These are phyloP conservation scores for Podarcis lilfordi DNA, from an alignment of 2,797 vertebrate species.

Conservation along the genomic window DNA sequence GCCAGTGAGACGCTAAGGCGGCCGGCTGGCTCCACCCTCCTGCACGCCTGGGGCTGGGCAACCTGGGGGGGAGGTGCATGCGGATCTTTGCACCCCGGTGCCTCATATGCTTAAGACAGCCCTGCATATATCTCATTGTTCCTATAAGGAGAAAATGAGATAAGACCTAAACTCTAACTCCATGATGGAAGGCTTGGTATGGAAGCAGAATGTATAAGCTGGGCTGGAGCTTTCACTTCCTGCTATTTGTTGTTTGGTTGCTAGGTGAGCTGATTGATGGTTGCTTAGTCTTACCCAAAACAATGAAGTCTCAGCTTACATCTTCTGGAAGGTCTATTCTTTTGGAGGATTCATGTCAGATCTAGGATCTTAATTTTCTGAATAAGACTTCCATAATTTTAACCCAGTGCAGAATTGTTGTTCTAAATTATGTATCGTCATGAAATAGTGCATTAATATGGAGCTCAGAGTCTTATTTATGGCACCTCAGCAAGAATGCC, in stretches of 20 bases:
- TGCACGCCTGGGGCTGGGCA: too few species aligned
- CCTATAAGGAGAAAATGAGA: neutral
- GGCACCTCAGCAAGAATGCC: constrained; percentile 48
- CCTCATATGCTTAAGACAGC: too few species aligned
- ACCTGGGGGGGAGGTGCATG: too few species aligned
- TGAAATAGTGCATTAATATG: constrained; percentile 24
- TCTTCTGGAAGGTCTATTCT: neutral
- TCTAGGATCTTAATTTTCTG: neutral
- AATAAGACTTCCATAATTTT: neutral
- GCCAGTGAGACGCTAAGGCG: too few species aligned
- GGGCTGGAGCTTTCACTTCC: neutral
- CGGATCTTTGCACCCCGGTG: too few species aligned
- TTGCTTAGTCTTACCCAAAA: neutral
- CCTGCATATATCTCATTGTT: neutral
- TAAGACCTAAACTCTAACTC: neutral
- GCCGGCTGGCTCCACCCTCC: too few species aligned
- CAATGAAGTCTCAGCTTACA: neutral
- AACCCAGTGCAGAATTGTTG: neutral
- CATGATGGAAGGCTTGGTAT: neutral
- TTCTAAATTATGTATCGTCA: neutral
- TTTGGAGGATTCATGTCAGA: neutral
- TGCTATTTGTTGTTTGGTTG: neutral
- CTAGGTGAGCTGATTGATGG: neutral
- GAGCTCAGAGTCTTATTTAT: constrained; percentile 42
- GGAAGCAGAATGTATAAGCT: too few species aligned